Percentiles rank a stretch among this genome's conserved stretches.
Conservation (phyloP, 2,113 vertebrate genomes). For the Leptocoma aspasia region DNA sequence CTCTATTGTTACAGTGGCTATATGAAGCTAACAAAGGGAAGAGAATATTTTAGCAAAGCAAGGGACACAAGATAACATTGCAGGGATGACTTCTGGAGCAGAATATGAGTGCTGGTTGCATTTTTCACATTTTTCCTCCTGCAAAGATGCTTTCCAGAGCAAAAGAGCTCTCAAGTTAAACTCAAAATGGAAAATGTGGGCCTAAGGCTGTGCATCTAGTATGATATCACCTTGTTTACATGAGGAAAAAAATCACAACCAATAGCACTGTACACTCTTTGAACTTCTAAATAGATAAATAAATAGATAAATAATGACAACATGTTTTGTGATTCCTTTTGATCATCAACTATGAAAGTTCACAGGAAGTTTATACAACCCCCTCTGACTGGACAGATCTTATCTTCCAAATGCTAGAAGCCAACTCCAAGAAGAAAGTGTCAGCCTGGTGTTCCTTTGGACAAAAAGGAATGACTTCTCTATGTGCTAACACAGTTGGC, state of each 20-base stretch:
- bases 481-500: background rate
- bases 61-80: background rate
- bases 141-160: background rate
- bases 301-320: slow-evolving; percentile 13
- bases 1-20: background rate
- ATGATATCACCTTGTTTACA: background rate
- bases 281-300: slow-evolving; percentile 4
- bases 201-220: background rate
- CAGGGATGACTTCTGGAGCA: background rate
- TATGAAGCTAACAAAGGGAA: background rate
- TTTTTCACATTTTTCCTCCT: background rate
- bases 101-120: background rate
- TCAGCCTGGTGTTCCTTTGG: background rate
- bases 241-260: background rate
- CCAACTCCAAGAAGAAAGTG: background rate
- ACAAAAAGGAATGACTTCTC: background rate
- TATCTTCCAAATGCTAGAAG: slow-evolving; percentile 34
- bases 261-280: background rate
- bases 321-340: slow-evolving; percentile 30
- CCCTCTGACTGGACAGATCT: background rate
- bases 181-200: background rate
- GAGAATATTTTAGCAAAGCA: background rate
- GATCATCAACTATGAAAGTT: slow-evolving; percentile 12
- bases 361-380: slow-evolving; percentile 45
- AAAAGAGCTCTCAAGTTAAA: background rate